Evolutionary conservation across 2,113 vertebrate species (phyloP).

Genomic region (Serilophus lunatus): DNA sequence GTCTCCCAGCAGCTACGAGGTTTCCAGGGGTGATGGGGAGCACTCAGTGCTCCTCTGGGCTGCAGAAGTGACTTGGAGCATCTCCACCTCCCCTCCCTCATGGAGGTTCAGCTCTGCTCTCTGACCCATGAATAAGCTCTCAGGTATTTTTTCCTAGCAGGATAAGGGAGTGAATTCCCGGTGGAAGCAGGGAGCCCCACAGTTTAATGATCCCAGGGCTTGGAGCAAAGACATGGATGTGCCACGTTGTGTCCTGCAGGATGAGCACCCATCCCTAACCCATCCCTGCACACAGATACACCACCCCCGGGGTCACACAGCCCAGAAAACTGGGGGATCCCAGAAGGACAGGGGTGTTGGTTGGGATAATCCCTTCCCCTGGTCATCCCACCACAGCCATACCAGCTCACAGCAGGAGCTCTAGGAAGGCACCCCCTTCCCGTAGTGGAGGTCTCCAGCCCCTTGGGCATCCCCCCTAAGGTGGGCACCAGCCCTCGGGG

Average conservation of each 20-base stretch:
- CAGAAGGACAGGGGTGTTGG: not conserved
- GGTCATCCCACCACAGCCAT: not conserved
- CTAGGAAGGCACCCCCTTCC: not conserved
- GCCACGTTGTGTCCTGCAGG: not conserved
- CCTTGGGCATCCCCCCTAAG: not conserved
- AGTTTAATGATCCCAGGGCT: too few relatives aligned
- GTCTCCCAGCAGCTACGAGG: not conserved
- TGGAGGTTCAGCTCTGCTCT: not conserved
- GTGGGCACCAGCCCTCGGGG: not conserved
- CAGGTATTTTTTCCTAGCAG: not conserved
- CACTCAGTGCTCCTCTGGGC: not conserved
- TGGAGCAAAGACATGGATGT: not conserved
- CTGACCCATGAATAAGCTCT: not conserved
- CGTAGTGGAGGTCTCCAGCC: fast-evolving
- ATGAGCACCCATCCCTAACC: not conserved
- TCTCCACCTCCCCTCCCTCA: too few relatives aligned
- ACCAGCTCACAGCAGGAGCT: not conserved
- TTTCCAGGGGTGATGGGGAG: not conserved
- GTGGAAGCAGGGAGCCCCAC: not conserved
- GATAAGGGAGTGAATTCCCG: not conserved
- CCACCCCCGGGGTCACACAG: not conserved
- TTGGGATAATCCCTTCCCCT: not conserved
- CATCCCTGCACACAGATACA: not conserved
- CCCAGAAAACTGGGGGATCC: not conserved
- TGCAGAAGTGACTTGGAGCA: not conserved